Evolutionary conservation across 2,888 invertebrate species (phyloP), one percentile per base, ranked within the genome.

Genomic region (Rotaria macrura): DNA sequence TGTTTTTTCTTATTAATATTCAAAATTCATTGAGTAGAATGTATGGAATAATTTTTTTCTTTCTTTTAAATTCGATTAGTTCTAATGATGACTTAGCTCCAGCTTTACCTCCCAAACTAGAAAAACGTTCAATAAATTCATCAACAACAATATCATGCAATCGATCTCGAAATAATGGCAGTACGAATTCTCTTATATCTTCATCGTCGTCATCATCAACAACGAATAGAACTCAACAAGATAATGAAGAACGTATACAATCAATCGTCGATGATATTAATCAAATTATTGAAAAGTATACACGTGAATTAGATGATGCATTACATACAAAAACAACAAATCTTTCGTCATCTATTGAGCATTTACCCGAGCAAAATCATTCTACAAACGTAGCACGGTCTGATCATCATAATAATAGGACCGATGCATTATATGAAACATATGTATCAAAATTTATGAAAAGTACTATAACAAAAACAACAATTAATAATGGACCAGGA

Each of bases 291-390:
- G 79, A 79, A 43, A 79, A 79, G 43, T 79, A 79, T 79, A 79
- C 79, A 79, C 40, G 43, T n/a, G 79, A 79, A 79, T 79, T 79
- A 43, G 79, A 79, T n/a, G 79, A 79, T 79, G 79, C 79, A 43
- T 38, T 79, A 43, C 79, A 43, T 43, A 43, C 79, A 43, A 79
- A 79, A 79, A 79, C 79, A 10, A 43, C 40, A 12, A 23, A 3
- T 40, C 79, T 40, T 43, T 79, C 79, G 1, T 38, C 79, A 10
- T 79, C 79, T n/a, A n/a, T n/a, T 43, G 79, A 79, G 25, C 25
- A 79, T 38, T n/a, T 79, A 43, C n/a, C n/a, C 2, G 79, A 79
- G 25, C 4, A 43, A n/a, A 40, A 79, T 43, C 38, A 3, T 43
- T 43, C 79, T 3, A 25, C 38, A n/a, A 43, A 1, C 12, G 9